A percentile compares a stretch with the other conserved stretches of the same genome.
Conservation (phyloP, 2,113 vertebrate species). For the Amphiprion percula region DNA sequence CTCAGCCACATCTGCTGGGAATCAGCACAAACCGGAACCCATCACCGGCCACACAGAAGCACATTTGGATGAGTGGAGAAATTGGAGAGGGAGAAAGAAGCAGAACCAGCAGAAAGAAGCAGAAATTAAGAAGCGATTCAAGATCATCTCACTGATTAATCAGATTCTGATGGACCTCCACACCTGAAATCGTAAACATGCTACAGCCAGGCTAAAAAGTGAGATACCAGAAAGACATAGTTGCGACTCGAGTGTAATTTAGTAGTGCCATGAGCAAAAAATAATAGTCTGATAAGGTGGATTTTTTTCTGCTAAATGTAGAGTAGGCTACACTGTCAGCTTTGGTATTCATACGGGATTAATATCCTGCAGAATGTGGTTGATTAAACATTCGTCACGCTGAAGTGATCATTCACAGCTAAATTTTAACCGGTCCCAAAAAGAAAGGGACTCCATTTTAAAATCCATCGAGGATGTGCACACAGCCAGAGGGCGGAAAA, state of each 20-base stretch:
- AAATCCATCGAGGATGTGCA: slow-evolving; percentile 21
- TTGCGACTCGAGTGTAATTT: slow-evolving; percentile 7
- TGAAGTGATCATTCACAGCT: slow-evolving; percentile 54
- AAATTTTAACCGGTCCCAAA: slow-evolving; percentile 33
- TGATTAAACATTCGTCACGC: slow-evolving; percentile 65
- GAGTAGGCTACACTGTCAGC: slow-evolving; percentile 43
- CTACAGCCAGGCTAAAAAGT: neutral
- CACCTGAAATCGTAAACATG: slow-evolving; percentile 6
- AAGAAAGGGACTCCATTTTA: slow-evolving; percentile 33
- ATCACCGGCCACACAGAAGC: slow-evolving; percentile 23
- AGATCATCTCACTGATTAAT: slow-evolving; percentile 5
- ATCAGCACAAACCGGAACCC: slow-evolving; percentile 57
- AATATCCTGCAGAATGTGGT: slow-evolving; percentile 51
- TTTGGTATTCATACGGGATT: slow-evolving; percentile 56
- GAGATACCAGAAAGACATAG: neutral
- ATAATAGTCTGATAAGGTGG: slow-evolving; percentile 9
- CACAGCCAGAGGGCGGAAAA: slow-evolving; percentile 23
- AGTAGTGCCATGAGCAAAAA: slow-evolving; percentile 25
- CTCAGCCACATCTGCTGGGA: slow-evolving; percentile 54
- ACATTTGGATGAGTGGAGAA: slow-evolving; percentile 26
- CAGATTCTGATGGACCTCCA: neutral
- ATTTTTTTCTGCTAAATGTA: slow-evolving; percentile 19
- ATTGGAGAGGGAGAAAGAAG: neutral
- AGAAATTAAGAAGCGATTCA: slow-evolving; percentile 12
- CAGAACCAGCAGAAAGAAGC: neutral